phyloP scores from a whole-genome alignment of 2,797 vertebrate genomes.

The Squalus acanthias region DNA sequence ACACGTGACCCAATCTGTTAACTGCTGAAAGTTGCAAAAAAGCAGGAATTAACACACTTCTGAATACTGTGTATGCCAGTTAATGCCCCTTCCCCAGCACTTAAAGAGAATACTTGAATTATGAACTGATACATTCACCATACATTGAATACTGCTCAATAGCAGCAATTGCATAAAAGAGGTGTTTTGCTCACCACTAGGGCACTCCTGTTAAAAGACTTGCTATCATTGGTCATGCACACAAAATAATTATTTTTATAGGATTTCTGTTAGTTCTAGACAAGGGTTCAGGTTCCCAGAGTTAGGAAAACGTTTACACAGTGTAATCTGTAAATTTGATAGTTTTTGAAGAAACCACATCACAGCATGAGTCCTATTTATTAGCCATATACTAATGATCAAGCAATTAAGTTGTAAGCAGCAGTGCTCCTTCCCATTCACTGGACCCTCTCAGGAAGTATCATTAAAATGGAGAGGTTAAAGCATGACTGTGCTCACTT shows the following conservation, averaged over 20 bases:
- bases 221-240: neutral
- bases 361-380: slow-evolving; percentile 61
- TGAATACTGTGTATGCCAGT: neutral
- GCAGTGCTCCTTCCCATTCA: slow-evolving; percentile 51
- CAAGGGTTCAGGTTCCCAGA: slow-evolving; percentile 29
- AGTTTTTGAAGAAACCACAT: slow-evolving; percentile 58
- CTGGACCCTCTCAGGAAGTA: slow-evolving; percentile 43
- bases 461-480: slow-evolving; percentile 43
- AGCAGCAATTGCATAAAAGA: neutral
- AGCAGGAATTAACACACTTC: neutral
- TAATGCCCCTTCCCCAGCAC: neutral
- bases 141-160: too few species aligned
- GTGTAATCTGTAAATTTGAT: slow-evolving; percentile 49
- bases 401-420: slow-evolving; percentile 64
- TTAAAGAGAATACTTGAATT: neutral
- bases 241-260: slow-evolving; percentile 4
- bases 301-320: slow-evolving; percentile 30
- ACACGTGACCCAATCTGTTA: neutral
- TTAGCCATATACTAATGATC: slow-evolving; percentile 63
- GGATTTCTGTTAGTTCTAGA: slow-evolving; percentile 16
- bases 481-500: slow-evolving; percentile 45
- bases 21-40: neutral
- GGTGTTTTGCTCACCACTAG: neutral
- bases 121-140: neutral
- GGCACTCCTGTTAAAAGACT: neutral